Evolutionary conservation across 2,113 vertebrate species (phyloP), one percentile per base, ranked within the genome.

Genomic region (Cyprinodon variegatus): DNA sequence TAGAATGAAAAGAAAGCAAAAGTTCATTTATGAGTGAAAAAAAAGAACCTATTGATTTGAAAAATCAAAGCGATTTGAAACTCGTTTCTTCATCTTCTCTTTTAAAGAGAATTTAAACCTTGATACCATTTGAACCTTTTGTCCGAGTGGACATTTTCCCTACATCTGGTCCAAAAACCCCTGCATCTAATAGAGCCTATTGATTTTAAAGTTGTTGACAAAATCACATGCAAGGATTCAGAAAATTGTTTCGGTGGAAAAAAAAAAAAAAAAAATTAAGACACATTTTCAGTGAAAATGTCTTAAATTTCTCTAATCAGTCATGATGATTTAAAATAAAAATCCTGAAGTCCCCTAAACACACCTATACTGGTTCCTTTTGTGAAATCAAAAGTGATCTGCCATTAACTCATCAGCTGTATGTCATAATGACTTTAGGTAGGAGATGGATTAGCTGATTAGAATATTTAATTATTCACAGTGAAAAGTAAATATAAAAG

Each of bases 61-160:
- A 45, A 11, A 41, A 41, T 41, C 41, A 41, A 41, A 41, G 41
- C 9, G 43, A 9, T 57, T 20, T 57, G 41, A 41, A 41, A 41
- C 41, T 57, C 50, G 10, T n/a, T 20, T 41, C 9, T 4, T 41
- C 50, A 20, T 8, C 50, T 57, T n/a, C 2, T 14, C 1, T 13
- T 13, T 69, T 11, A 72, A 70, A 74, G 48, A 63, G 22, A 36
- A 40, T 36, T 68, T 39, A 7, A 36, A 67, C 53, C n/a, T 72
- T 46, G n/a, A 43, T 57, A 71, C 8, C 62, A 45, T 37, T 1
- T 17, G 17, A 0, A n/a, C 68, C 40, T 48, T 61, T 57, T 39
- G 8, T 45, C 43, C 9, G 43, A 45, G 43, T 10, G 43, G 43
- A 45, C 43, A 45, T 8, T 57, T 57, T 57, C 50, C 50, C 20